Conservation (phyloP, 2,797 vertebrate species). For the Sciaenops ocellatus region DNA sequence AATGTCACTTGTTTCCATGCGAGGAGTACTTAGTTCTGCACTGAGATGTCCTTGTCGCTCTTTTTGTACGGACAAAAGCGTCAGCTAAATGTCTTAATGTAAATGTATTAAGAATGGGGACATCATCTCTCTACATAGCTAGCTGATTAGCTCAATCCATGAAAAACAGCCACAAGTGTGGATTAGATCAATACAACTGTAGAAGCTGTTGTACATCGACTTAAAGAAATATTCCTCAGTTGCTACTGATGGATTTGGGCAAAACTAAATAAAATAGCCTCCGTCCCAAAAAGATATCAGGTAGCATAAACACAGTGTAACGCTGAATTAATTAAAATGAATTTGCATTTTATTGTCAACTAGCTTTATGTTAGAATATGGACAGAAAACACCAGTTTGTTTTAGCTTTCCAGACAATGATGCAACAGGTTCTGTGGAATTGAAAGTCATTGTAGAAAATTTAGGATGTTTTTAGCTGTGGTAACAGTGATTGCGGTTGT, state of each 20-base stretch:
- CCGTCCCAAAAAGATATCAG: background rate
- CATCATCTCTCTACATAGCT: too few species aligned
- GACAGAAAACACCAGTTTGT: background rate
- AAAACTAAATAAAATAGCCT: background rate
- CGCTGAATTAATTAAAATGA: conserved; percentile 4
- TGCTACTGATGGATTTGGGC: conserved; percentile 13
- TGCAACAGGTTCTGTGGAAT: background rate
- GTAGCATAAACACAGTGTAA: background rate
- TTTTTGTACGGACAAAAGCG: too few species aligned
- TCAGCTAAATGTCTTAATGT: too few species aligned
- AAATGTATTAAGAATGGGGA: too few species aligned
- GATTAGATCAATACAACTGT: too few species aligned
- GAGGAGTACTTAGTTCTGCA: too few species aligned
- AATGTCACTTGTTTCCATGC: too few species aligned
- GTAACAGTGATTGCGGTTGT: background rate
- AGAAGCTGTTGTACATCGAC: too few species aligned
- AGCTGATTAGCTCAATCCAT: too few species aligned
- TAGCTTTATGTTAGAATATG: background rate
- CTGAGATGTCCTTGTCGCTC: too few species aligned
- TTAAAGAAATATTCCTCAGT: background rate
- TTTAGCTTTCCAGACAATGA: background rate
- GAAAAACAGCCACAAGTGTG: too few species aligned
- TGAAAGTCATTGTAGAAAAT: background rate
- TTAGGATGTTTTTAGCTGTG: background rate
- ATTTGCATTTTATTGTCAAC: background rate